Conservation (phyloP, 92 coral and sea anemone species). For the Porites divaricata region DNA sequence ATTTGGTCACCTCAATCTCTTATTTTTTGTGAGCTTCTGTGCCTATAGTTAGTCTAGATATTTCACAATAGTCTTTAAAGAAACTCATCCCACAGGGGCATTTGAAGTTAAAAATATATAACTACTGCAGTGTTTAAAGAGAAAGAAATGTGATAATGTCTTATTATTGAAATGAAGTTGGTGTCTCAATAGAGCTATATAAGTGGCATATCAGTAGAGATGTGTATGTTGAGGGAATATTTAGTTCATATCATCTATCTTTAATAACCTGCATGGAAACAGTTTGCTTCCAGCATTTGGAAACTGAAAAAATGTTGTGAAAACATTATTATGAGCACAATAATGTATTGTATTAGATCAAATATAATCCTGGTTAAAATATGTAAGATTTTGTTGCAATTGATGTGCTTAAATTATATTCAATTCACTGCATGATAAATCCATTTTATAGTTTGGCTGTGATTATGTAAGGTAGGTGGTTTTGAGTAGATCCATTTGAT, state of each 20-base stretch:
- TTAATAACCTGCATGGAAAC: conserved; percentile 34
- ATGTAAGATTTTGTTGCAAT: too few relatives aligned
- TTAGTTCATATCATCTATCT: conserved; percentile 34
- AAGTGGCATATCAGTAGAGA: conserved; percentile 1
- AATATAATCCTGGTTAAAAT: not conserved
- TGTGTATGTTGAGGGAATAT: not conserved
- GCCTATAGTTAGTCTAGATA: too few relatives aligned
- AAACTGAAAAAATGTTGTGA: conserved; percentile 24
- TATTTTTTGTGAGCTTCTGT: not conserved
- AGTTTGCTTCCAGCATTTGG: conserved; percentile 13
- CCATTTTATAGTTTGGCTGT: not conserved
- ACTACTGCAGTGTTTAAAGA: not conserved
- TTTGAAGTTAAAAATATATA: too few relatives aligned
- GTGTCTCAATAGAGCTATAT: not conserved
- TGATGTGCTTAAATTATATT: too few relatives aligned
- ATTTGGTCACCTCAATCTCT: not conserved
- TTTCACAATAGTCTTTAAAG: too few relatives aligned
- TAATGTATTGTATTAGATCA: not conserved
- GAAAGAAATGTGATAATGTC: not conserved
- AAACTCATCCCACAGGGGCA: too few relatives aligned
- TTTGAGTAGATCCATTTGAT: not conserved
- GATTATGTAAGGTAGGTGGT: not conserved
- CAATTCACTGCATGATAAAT: not conserved
- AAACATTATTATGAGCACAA: not conserved
- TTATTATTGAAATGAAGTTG: not conserved